Evolutionary conservation across 2,888 invertebrate species (phyloP), one percentile per base, ranked within the genome.

Genomic region (Hirtodrosophila trivittata): DNA sequence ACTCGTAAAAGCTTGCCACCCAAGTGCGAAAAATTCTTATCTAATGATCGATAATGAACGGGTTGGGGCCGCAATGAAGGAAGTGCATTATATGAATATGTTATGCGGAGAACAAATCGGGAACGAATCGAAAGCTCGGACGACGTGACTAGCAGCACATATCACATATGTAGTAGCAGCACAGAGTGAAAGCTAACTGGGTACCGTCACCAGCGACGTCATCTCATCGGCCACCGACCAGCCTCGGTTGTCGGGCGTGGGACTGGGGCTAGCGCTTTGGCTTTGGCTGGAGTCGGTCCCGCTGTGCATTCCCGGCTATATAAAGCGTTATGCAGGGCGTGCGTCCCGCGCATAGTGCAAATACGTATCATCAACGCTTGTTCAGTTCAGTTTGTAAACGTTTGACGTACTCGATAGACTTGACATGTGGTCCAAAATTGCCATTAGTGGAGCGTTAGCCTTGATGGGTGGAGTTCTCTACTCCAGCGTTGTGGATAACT

Each of bases 61-160:
- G 43, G 32, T 28, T 26, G 30, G 47, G 30, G 9, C 32, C 18
- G 65, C 35, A 21, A 49, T 37, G 54, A 42, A 65, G 65, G 69
- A 66, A 72, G 69, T 78, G 78, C 74, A 71, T 76, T 60, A 32
- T 14, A 6, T 18, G 13, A 9, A 32, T 26, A 13, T 28, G 32
- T 3, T 14, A 33, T n/a, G 39, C 13, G 13, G 13, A 6, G 14
- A 1, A 14, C 12, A 7, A 28, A 28, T 9, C 28, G 28, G 10
- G 10, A 7, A 6, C 5, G 5, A 10, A 25, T 4, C 16, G 25
- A 6, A 37, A 38, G 75, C 51, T 54, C 54, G 78, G 77, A 26
- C 52, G 81, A 77, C 80, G 80, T 80, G 80, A 80, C 84, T 72
- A 59, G n/a, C 49, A 45, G 73, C 80, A 80, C 84, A 82, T 66